phyloP scores from a whole-genome alignment of 2,113 vertebrate genomes.

The Oreotrochilus melanogaster region DNA sequence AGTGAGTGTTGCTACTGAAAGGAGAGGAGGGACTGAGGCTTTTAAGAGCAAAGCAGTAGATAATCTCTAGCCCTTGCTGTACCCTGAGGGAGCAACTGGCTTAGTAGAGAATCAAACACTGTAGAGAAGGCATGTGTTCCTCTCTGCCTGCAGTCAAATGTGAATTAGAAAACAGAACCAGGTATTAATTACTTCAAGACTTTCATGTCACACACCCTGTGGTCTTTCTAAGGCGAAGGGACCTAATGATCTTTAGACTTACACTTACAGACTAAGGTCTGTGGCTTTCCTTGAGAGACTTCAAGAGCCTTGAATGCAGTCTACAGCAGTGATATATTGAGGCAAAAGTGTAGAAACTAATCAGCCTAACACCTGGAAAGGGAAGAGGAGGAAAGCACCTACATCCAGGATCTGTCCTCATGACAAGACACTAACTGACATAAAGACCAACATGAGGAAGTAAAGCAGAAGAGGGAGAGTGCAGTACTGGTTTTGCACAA shows the following conservation, averaged over 20 bases:
- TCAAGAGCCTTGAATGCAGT: not conserved
- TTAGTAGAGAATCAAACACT: not conserved
- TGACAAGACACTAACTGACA: not conserved
- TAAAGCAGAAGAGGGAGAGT: not conserved
- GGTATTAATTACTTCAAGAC: not conserved
- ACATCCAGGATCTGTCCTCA: not conserved
- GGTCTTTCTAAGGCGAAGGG: not conserved
- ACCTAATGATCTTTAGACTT: not conserved
- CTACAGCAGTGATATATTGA: conserved; percentile 33
- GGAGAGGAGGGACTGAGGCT: conserved; percentile 11
- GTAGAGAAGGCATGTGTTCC: not conserved
- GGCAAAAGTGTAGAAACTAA: conserved; percentile 36
- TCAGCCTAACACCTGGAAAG: conserved; percentile 24
- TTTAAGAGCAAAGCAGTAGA: not conserved
- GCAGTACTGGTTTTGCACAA: conserved; percentile 3
- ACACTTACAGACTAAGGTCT: not conserved
- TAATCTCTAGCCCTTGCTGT: conserved; percentile 36
- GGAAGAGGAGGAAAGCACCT: conserved; percentile 51
- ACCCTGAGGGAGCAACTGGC: conserved; percentile 34
- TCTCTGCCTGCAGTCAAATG: not conserved
- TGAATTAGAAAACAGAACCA: not conserved
- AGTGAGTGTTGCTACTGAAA: not conserved
- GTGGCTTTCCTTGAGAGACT: not conserved
- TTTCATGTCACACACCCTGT: not conserved
- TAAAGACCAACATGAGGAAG: not conserved